Percentiles rank a stretch among this genome's conserved stretches.
Conservation (phyloP, 1,140 invertebrate species). For the Ceratitis capitata region DNA sequence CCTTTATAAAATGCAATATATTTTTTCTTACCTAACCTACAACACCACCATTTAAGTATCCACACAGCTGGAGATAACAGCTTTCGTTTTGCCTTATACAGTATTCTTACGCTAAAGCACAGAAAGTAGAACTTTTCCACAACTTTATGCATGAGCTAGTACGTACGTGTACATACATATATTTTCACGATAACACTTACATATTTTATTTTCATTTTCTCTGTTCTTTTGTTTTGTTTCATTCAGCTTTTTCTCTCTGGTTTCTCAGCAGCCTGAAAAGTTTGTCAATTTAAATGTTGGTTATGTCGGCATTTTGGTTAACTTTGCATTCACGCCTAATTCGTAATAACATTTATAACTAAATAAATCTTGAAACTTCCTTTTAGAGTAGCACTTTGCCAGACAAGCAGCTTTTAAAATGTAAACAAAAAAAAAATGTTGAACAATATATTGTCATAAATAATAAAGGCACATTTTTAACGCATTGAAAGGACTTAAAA, state of each 20-base stretch:
- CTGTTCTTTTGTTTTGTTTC: not conserved
- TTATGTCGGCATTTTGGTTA: constrained; percentile 23
- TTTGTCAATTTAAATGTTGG: constrained; percentile 36
- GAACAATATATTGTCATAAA: constrained; percentile 16
- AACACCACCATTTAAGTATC: too few species aligned
- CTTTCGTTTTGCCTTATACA: too few species aligned
- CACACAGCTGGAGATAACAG: too few species aligned
- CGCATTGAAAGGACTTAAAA: not conserved
- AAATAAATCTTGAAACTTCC: constrained; percentile 23
- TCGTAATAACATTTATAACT: constrained; percentile 30
- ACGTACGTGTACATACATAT: not conserved
- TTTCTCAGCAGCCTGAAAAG: not conserved
- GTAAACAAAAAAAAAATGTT: too few species aligned
- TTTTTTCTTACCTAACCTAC: too few species aligned
- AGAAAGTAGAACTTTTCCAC: not conserved
- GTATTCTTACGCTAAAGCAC: too few species aligned
- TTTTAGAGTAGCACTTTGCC: not conserved
- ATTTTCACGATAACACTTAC: not conserved
- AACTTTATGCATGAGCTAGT: not conserved
- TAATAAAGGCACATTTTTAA: constrained; percentile 28
- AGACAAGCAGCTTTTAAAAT: constrained; percentile 6
- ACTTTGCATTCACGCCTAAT: constrained; percentile 29
- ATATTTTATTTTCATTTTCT: not conserved
- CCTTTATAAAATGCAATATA: too few species aligned
- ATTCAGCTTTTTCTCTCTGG: not conserved